Evolutionary conservation across 2,888 invertebrate species (phyloP), one percentile per base, ranked within the genome.

Genomic region (Mantis religiosa): DNA sequence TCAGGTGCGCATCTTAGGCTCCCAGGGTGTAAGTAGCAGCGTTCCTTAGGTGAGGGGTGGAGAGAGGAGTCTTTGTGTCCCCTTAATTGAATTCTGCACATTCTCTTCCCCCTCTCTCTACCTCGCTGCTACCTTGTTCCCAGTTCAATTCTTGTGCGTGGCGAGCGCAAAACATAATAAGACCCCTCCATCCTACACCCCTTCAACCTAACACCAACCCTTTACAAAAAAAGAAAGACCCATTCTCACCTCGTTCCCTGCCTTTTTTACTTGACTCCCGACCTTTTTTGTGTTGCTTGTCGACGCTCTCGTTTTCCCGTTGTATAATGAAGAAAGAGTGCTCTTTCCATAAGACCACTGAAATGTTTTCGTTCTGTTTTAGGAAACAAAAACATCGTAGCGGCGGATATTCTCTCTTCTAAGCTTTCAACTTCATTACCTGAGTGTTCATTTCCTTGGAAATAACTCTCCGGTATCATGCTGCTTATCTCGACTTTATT

Each of bases 1-100:
- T 71, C 54, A 71, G 54, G 54, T 71, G 54, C 54, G 15, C 54
- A 71, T 71, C 54, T 71, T 71, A 71, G 54, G 20, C 54, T 71
- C 54, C 54, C 54, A 71, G 54, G 54, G 54, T 71, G 54, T 71
- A 71, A 71, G 54, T 71, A 71, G 54, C 54, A 71, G 54, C 54
- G 54, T 71, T 71, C 54, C 54, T 71, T 71, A 71, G 20, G 54
- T 71, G 85, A 20, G 54, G 12, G 41, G 41, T 15, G 3, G 41
- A n/a, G 84, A 25, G 34, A 30, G 41, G 41, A 34, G 7, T 81
- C 86, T 71, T 86, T 86, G 86, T 86, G 86, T 81, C 86, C 28
- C 71, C 86, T 86, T 86, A 86, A 86, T 86, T 86, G 86, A 86
- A 86, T 86, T 86, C 86, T 86, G 86, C 71, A 71, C 86, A 86